These are phyloP conservation scores for Sebastiscus albofasciatus DNA, from an alignment of 2,797 vertebrate genomes.

Conservation along the genomic window DNA sequence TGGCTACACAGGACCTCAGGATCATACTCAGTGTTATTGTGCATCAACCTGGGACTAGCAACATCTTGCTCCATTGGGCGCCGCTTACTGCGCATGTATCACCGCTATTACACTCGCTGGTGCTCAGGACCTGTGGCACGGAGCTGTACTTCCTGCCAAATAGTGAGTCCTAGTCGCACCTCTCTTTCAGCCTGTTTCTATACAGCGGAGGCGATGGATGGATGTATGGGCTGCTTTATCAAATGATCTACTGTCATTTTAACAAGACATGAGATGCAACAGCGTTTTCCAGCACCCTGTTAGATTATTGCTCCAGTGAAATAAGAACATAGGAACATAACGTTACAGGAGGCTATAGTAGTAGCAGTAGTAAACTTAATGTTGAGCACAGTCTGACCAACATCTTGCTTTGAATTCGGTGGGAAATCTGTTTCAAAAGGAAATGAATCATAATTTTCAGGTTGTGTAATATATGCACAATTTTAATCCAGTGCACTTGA, in stretches of 20 bases:
- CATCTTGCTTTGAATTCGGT: background rate
- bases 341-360: background rate
- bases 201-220: background rate
- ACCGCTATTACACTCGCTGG: background rate
- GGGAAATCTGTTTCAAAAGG: background rate
- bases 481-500: background rate
- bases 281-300: background rate
- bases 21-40: background rate
- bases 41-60: constrained; percentile 45
- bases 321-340: background rate
- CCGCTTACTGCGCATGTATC: constrained; percentile 45
- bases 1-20: background rate
- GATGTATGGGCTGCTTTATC: background rate
- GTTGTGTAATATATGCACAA: background rate
- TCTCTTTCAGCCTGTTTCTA: background rate
- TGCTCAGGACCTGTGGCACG: constrained; percentile 21
- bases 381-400: background rate
- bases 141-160: constrained; percentile 67
- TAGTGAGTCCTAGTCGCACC: constrained; percentile 19
- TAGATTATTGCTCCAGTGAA: too few relatives aligned
- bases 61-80: constrained; percentile 40
- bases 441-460: background rate
- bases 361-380: background rate
- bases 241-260: too few relatives aligned
- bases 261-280: constrained; percentile 1